Conservation (phyloP, 2,888 invertebrate species). For the Ecliptopera silaceata region DNA sequence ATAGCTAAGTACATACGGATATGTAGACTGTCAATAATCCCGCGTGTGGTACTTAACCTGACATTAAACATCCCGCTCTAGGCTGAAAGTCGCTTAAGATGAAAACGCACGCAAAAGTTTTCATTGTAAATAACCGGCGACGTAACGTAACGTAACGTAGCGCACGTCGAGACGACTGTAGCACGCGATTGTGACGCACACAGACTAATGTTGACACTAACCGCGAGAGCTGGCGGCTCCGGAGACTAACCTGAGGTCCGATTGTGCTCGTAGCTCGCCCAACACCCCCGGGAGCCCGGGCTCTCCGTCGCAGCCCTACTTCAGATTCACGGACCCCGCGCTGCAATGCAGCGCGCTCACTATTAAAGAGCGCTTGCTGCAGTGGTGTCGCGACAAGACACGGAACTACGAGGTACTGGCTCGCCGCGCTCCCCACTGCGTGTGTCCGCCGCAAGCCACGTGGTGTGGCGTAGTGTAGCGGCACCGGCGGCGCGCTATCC, state of each 20-base stretch:
- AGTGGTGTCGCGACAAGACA: slow-evolving; percentile 98
- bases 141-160: slow-evolving; percentile 38
- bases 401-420: slow-evolving; percentile 96
- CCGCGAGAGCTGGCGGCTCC: slow-evolving; percentile 37
- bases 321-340: slow-evolving; percentile 96
- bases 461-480: too few species aligned
- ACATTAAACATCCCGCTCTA: slow-evolving; percentile 32
- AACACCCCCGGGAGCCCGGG: slow-evolving; percentile 85
- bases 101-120: slow-evolving; percentile 40
- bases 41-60: slow-evolving; percentile 36
- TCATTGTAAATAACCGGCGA: slow-evolving; percentile 58
- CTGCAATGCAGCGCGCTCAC: slow-evolving; percentile 95
- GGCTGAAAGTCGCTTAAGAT: slow-evolving; percentile 40
- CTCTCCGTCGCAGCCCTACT: slow-evolving; percentile 88
- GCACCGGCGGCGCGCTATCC: neutral
- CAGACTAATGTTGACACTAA: slow-evolving; percentile 48
- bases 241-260: slow-evolving; percentile 73
- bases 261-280: slow-evolving; percentile 85
- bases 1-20: slow-evolving; percentile 36
- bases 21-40: slow-evolving; percentile 35
- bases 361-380: slow-evolving; percentile 97
- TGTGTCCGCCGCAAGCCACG: too few species aligned
- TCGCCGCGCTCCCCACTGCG: slow-evolving; percentile 45
- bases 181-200: slow-evolving; percentile 52
- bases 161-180: slow-evolving; percentile 38